Base-by-base conservation (phyloP, 1,140 invertebrate species). In the Trachymyrmex cornetzi region DNA sequence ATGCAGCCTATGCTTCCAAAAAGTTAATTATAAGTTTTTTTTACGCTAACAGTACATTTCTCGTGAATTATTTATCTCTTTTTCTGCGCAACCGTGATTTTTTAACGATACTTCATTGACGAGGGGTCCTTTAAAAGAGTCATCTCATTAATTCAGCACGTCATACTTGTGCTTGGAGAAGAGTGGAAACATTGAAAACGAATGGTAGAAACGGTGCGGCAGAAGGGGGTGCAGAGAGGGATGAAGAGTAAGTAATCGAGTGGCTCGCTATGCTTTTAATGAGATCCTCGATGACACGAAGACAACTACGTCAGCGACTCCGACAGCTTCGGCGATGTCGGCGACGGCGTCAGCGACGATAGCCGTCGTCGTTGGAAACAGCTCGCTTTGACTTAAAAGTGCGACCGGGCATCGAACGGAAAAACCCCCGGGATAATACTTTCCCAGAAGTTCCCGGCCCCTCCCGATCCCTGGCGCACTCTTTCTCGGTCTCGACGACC, bases 211-310 rank as follows among this genome's bases (percentile, higher is more conserved):
- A 71, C 19, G 77, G 19, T 14, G 12, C 16, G 61, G 44, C 1
- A 16, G 14, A 16, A n/a, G 30, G 24, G 55, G 48, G 2, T n/a
- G 14, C 38, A 16, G 14, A n/a, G 38, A 16, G 48, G 59, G 57
- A 7, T 66, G 24, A 53, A 30, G 63, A 77, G 82, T 90, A 86
- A 91, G 89, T 91, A 91, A 92, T 90, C 91, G 87, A 93, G 91
- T 92, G 88, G 85, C 72, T 89, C 75, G 89, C 86, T 88, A 91
- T 90, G 88, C 86, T 93, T 93, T 92, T 93, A 93, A 93, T 92
- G 92, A 93, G 92, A 91, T 93, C 88, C 91, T 92, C 80, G 91
- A 91, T 92, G 90, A 90, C 81, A 86, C 87, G 89, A 91, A 87
- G 82, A 90, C 87, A 77, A 71, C 67, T 86, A 75, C 74, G 50